Conservation (phyloP, 2,113 vertebrate genomes). For the Romanogobio albipinnatus region DNA sequence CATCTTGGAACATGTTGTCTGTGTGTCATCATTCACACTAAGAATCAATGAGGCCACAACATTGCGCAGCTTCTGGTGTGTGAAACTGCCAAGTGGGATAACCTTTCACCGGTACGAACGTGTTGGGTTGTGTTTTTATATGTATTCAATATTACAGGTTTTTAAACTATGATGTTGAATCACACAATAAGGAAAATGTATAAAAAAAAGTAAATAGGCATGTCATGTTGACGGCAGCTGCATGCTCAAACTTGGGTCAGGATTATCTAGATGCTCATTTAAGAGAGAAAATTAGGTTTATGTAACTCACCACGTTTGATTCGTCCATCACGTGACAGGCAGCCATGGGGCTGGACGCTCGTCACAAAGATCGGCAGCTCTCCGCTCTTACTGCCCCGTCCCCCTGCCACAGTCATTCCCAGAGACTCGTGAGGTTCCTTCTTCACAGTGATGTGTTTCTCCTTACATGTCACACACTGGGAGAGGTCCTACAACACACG, state of each 20-base stretch:
- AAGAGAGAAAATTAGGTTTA: background rate
- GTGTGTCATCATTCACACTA: too few relatives aligned
- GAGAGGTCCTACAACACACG: slow-evolving; percentile 84
- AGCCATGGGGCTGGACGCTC: slow-evolving; percentile 95
- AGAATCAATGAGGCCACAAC: too few relatives aligned
- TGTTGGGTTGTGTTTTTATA: too few relatives aligned
- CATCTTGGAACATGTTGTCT: too few relatives aligned
- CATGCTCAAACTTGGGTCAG: background rate
- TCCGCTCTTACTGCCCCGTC: slow-evolving; percentile 94
- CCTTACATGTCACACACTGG: slow-evolving; percentile 94
- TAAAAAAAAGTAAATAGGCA: background rate
- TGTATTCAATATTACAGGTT: too few relatives aligned
- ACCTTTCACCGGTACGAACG: too few relatives aligned
- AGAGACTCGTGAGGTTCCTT: slow-evolving; percentile 95
- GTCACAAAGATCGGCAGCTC: slow-evolving; percentile 98
- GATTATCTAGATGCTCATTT: background rate
- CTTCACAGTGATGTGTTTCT: slow-evolving; percentile 96
- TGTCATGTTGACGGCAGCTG: background rate
- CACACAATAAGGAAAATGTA: background rate
- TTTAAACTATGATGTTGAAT: background rate
- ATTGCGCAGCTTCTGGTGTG: too few relatives aligned
- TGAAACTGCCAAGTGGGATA: too few relatives aligned
- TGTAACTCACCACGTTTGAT: slow-evolving; percentile 88
- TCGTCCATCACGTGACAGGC: slow-evolving; percentile 91
- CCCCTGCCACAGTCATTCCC: slow-evolving; percentile 97